phyloP scores from a whole-genome alignment of 2,888 invertebrate species.

The Gymnocheta viridis region DNA sequence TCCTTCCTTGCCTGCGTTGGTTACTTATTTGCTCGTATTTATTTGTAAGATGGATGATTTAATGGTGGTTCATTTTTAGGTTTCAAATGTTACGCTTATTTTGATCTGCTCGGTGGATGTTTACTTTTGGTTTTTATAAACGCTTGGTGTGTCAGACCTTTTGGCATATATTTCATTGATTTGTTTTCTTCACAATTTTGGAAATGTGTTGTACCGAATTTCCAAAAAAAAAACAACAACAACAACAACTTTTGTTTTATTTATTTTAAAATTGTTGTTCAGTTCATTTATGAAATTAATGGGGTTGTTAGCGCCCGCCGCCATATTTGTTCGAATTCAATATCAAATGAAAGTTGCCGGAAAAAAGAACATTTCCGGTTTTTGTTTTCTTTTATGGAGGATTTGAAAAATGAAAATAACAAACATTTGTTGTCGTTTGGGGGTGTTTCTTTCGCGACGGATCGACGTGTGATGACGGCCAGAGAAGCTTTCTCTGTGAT shows the following conservation, averaged over 20 bases:
- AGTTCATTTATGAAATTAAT: slow-evolving; percentile 4
- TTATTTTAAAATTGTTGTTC: slow-evolving; percentile 4
- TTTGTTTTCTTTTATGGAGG: background rate
- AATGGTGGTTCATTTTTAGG: slow-evolving; percentile 62
- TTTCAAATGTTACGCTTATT: slow-evolving; percentile 75
- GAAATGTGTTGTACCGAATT: background rate
- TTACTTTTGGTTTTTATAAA: slow-evolving; percentile 79
- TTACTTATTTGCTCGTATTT: slow-evolving; percentile 39
- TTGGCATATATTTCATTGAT: slow-evolving; percentile 41
- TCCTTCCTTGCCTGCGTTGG: slow-evolving; percentile 27
- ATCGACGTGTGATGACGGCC: no score
- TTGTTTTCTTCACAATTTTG: slow-evolving; percentile 7
- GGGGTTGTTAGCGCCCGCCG: slow-evolving; percentile 56
- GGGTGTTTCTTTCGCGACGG: no score
- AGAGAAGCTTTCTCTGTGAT: no score
- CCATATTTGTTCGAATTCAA: slow-evolving; percentile 44
- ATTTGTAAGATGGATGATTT: slow-evolving; percentile 69
- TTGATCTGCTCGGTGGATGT: slow-evolving; percentile 80
- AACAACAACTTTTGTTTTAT: background rate
- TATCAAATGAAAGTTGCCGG: background rate
- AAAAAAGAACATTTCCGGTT: background rate
- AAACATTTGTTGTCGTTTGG: no score
- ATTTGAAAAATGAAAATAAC: no score
- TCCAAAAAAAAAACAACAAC: no score
- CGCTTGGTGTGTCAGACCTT: slow-evolving; percentile 77